Percentiles rank a stretch among this genome's conserved stretches.
phyloP scores from a whole-genome alignment of 2,797 vertebrate species.

The Sebastolobus altivelis region DNA sequence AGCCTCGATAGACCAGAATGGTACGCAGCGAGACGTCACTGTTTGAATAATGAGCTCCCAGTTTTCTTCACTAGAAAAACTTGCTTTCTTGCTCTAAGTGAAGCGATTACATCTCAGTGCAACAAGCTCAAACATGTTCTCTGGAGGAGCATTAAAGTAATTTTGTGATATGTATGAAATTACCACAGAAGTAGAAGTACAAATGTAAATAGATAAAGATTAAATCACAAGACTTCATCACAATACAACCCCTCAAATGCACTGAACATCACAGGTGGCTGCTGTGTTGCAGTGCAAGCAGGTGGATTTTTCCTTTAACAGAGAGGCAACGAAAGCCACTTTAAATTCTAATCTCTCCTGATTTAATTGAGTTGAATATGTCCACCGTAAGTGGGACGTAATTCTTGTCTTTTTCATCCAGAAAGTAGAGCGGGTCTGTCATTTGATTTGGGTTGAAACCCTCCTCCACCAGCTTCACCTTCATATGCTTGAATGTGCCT shows the following conservation, averaged over 20 bases:
- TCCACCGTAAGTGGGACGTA: constrained; percentile 84
- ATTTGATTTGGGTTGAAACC: constrained; percentile 85
- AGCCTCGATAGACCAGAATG: background rate
- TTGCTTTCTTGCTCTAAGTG: background rate
- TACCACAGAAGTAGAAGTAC: background rate
- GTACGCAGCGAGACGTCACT: background rate
- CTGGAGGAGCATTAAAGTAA: background rate
- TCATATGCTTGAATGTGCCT: constrained; percentile 87
- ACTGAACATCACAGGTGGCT: background rate
- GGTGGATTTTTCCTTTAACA: background rate
- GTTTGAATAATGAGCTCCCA: background rate
- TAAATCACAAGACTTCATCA: background rate
- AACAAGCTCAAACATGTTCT: background rate
- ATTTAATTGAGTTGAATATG: constrained; percentile 80
- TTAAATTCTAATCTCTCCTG: constrained; percentile 82
- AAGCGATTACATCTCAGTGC: background rate
- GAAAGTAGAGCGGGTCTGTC: constrained; percentile 84
- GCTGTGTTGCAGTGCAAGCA: background rate
- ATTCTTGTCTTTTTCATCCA: constrained; percentile 79
- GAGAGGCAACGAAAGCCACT: background rate
- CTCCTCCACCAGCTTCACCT: constrained; percentile 83
- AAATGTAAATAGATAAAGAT: background rate
- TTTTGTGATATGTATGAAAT: background rate
- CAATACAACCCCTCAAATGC: background rate
- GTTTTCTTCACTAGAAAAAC: constrained; percentile 10